Evolutionary conservation across 2,888 invertebrate species (phyloP), one percentile per base, ranked within the genome.

Genomic region (Megalurothrips usitatus): DNA sequence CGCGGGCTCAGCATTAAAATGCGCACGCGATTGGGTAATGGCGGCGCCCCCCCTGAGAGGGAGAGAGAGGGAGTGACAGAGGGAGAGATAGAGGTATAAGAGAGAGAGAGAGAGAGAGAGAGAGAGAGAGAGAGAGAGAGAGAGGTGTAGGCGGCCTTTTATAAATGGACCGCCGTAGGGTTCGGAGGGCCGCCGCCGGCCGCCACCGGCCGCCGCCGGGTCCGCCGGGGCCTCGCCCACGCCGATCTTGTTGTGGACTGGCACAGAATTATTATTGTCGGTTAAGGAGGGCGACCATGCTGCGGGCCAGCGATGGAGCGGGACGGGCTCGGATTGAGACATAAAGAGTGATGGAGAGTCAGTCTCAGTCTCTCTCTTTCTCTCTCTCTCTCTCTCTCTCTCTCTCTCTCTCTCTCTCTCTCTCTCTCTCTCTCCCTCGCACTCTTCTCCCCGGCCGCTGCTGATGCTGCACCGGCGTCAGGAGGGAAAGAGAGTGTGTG

Each of bases 61-160:
- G 79, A 78, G 43, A 43, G 43, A n/a, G 79, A n/a, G 43, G 6
- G 26, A 78, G 79, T 3, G 43, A n/a, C 3, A 78, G 79, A n/a
- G 26, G 8, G 26, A 26, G 79, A 78, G 79, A 43, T 4, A n/a
- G 79, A 78, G 79, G n/a, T n/a, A n/a, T n/a, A n/a, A 78, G 43
- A 78, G 43, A 23, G 79, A 78, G 43, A n/a, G 43, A 78, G 79
- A 78, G 43, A n/a, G 79, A 78, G 79, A n/a, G 43, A n/a, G 26
- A 78, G 79, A 78, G 43, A n/a, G 43, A 78, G 79, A 17, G 43
- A 43, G 26, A 68, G 26, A 68, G 75, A 4, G 26, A 26, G 75
- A n/a, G n/a, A n/a, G n/a, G n/a, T n/a, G n/a, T n/a, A n/a, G 26
- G 75, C n/a, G 26, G 23, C 6, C n/a, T n/a, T 23, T 23, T 78